Evolutionary conservation across 2,888 invertebrate species (phyloP).

Genomic region (Clanis bilineata): DNA sequence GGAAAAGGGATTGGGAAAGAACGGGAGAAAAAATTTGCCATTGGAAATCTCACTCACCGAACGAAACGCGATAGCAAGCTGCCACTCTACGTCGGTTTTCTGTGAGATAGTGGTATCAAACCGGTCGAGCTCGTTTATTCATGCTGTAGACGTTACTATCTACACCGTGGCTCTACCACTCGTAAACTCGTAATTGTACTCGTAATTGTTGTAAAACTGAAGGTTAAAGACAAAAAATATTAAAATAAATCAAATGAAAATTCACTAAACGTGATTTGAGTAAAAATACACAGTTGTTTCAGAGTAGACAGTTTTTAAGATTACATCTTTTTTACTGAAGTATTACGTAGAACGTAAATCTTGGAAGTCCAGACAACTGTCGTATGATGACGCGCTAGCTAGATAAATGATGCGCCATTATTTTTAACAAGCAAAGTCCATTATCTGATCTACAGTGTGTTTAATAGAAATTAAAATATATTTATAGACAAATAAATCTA

Average conservation of each 20-base stretch:
- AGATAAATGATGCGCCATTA: slow-evolving; percentile 9
- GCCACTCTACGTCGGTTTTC: too few species aligned
- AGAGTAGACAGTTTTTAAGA: neutral
- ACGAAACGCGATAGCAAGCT: too few species aligned
- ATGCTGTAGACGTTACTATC: too few species aligned
- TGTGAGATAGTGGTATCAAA: too few species aligned
- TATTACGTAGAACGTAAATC: neutral
- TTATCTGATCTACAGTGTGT: neutral
- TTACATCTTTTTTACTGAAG: neutral
- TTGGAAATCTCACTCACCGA: too few species aligned
- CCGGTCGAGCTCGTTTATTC: too few species aligned
- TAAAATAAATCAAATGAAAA: neutral
- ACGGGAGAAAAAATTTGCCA: too few species aligned
- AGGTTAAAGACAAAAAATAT: too few species aligned
- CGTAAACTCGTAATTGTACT: too few species aligned
- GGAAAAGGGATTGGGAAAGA: too few species aligned
- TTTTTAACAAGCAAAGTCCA: slow-evolving; percentile 2
- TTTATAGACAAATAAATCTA: neutral
- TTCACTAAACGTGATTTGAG: neutral
- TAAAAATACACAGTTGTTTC: neutral
- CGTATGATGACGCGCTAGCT: neutral
- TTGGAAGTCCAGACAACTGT: neutral
- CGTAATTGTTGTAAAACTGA: too few species aligned
- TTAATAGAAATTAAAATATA: neutral
- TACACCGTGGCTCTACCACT: too few species aligned